phyloP scores from a whole-genome alignment of 2,888 invertebrate genomes.

The Acanthosepion pharaonis region DNA sequence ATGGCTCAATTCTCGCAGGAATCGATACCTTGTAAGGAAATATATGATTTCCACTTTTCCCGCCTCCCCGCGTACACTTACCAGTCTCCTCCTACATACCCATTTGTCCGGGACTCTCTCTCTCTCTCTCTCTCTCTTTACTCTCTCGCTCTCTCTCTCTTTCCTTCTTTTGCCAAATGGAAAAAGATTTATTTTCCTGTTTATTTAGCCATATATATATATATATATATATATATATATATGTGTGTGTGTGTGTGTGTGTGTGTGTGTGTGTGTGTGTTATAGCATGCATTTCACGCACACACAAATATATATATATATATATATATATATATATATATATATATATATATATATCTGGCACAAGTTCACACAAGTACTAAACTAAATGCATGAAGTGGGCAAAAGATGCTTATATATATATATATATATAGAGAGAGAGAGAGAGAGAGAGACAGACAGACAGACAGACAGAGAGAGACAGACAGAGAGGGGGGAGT shows the following conservation, averaged over 20 bases:
- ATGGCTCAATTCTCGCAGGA: not conserved
- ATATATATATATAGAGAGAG: too few relatives aligned
- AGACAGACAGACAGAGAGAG: too few relatives aligned
- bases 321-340: constrained; percentile 23
- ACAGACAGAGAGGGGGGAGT: too few relatives aligned
- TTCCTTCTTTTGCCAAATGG: not conserved
- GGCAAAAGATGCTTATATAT: too few relatives aligned
- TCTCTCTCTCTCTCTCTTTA: not conserved
- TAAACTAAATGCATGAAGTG: too few relatives aligned
- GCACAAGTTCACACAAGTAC: too few relatives aligned
- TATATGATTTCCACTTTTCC: constrained; percentile 33
- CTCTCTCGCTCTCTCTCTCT: not conserved
- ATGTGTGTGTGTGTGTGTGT: not conserved
- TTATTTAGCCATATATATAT: not conserved
- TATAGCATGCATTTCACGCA: not conserved
- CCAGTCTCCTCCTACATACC: not conserved
- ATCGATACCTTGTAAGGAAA: constrained; percentile 33
- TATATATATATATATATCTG: not conserved
- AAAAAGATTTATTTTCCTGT: constrained; percentile 8
- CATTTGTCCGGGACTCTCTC: not conserved
- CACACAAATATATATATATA: constrained; percentile 4
- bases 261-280: too few relatives aligned
- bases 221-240: constrained; percentile 6
- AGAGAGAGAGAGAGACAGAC: too few relatives aligned
- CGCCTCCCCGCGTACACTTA: not conserved